A percentile compares a stretch with the other conserved stretches of the same genome.
Evolutionary conservation across 2,888 invertebrate species (phyloP).

Genomic region (Perizoma affinitatum): DNA sequence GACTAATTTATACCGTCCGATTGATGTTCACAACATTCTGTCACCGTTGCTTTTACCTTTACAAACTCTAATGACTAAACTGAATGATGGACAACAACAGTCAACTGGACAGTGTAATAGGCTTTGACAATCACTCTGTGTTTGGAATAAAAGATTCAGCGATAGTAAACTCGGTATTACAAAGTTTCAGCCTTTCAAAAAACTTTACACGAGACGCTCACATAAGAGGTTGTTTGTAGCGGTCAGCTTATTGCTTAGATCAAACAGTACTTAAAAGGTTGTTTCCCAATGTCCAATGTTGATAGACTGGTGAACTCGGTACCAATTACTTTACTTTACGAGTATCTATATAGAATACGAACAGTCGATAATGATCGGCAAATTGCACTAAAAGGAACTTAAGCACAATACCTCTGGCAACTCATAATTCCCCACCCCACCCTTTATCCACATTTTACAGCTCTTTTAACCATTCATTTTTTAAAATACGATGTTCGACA

Average conservation of each 20-base stretch:
- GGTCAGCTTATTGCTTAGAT: no score
- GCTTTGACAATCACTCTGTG: not conserved
- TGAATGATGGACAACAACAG: not conserved
- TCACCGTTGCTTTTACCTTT: constrained; percentile 48
- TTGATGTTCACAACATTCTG: constrained; percentile 51
- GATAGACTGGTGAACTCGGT: no score
- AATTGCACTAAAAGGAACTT: constrained; percentile 55
- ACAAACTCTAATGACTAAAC: constrained; percentile 50
- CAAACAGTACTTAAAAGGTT: no score
- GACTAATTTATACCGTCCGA: constrained; percentile 37
- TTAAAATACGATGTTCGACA: constrained; percentile 81
- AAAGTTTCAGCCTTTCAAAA: no score
- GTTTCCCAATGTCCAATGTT: no score
- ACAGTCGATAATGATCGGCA: constrained; percentile 10
- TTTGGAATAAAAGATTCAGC: not conserved
- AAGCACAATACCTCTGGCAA: constrained; percentile 52
- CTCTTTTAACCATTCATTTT: constrained; percentile 74
- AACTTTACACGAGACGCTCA: no score
- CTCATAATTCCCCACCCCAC: constrained; percentile 52
- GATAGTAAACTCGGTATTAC: no score
- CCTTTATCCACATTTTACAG: constrained; percentile 60
- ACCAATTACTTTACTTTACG: no score
- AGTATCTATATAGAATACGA: no score
- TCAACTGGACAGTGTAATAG: not conserved
- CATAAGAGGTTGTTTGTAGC: no score